These are phyloP conservation scores for Drosophila littoralis DNA, from an alignment of 1,140 invertebrate species.

Conservation along the genomic window DNA sequence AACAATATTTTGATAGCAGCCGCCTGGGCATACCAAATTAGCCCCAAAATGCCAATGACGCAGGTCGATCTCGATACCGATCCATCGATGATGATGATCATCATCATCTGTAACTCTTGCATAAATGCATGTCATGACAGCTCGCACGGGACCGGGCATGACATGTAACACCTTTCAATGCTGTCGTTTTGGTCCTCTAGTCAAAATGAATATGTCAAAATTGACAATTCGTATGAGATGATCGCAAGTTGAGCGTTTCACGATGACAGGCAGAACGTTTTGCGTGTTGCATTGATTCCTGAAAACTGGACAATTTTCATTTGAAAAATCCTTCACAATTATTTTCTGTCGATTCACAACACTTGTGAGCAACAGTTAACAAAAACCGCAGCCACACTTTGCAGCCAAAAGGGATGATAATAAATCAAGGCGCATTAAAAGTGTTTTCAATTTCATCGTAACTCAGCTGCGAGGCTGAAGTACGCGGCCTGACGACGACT, in stretches of 20 bases:
- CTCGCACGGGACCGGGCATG: constrained; percentile 40
- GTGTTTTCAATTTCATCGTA: constrained; percentile 78
- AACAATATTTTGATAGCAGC: constrained; percentile 79
- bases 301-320: constrained; percentile 51
- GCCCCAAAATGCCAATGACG: constrained; percentile 39
- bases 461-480: constrained; percentile 40
- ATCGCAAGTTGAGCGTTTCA: constrained; percentile 31
- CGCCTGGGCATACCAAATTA: constrained; percentile 74
- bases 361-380: constrained; percentile 57
- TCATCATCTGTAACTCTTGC: constrained; percentile 49
- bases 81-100: constrained; percentile 26
- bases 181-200: constrained; percentile 46
- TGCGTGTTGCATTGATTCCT: constrained; percentile 16
- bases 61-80: constrained; percentile 23
- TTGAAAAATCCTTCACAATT: constrained; percentile 67
- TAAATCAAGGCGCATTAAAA: constrained; percentile 80
- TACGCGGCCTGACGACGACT: constrained; percentile 48
- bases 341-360: constrained; percentile 68
- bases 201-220: constrained; percentile 80
- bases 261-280: constrained; percentile 60
- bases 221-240: constrained; percentile 70
- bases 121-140: constrained; percentile 81
- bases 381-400: constrained; percentile 57
- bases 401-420: constrained; percentile 53
- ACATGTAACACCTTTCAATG: constrained; percentile 74